Base-by-base conservation (phyloP, 1,140 invertebrate species). In the Panulirus ornatus region DNA sequence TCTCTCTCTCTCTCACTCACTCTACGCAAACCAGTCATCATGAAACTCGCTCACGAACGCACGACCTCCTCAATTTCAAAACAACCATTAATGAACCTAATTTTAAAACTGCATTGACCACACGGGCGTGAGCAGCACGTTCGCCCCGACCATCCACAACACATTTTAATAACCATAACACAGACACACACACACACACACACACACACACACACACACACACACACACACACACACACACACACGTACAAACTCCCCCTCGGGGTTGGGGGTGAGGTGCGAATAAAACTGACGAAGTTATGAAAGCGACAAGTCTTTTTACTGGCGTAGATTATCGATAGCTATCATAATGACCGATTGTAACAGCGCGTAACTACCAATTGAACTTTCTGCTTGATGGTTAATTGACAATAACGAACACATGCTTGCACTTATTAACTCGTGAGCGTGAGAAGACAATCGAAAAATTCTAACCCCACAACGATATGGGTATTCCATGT, bases 121-220 rank as follows among this genome's bases (percentile, higher is more conserved):
- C 58, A 2, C 19, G 58, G 2, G 19, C 58, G 19, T 63, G 19
- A 63, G 6, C 9, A 22, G 9, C 51, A 9, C 63, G 22, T 30
- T 70, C 66, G 1, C 14, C 66, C n/a, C 6, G 6, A 27, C 63
- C 63, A n/a, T 70, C 27, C n/a, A 63, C 27, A 70, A 70, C 9
- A 9, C 11, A 9, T 30, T 70, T 3, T 70, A 9, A 9, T 27
- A 34, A 30, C 27, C 66, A n/a, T n/a, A n/a, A n/a, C n/a, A n/a
- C n/a, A n/a, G n/a, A n/a, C n/a, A n/a, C n/a, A n/a, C n/a, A n/a
- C 66, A 58, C 22, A 58, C 66, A 9, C 2, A n/a, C 66, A 70
- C 66, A n/a, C 19, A 63, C 11, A 58, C 51, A 58, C 51, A 58
- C 51, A 58, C 51, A 58, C 51, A 58, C 51, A 58, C 51, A 58